Conservation (phyloP, 2,113 vertebrate species). For the Carassius auratus region DNA sequence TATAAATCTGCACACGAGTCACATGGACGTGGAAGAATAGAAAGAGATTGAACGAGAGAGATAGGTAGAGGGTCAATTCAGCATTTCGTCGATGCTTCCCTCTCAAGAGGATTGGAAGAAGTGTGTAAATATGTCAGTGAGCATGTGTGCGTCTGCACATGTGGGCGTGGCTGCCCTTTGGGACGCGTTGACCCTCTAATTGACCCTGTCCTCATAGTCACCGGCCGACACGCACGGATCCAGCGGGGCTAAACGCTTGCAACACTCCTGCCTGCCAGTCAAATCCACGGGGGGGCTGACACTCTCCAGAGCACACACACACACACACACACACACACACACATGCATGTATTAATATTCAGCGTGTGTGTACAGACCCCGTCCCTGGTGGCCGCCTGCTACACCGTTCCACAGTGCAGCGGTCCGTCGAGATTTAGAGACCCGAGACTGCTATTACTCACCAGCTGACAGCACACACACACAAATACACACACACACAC, state of each 20-base stretch:
- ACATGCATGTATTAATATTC: slow-evolving; percentile 52
- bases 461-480: slow-evolving; percentile 45
- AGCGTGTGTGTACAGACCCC: slow-evolving; percentile 18
- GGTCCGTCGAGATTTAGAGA: slow-evolving; percentile 51
- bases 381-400: slow-evolving; percentile 29
- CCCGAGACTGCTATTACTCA: slow-evolving; percentile 58
- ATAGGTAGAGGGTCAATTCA: slow-evolving; percentile 3
- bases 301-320: slow-evolving; percentile 21
- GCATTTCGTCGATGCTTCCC: background rate
- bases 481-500: slow-evolving; percentile 41
- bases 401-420: slow-evolving; percentile 40
- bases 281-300: slow-evolving; percentile 42
- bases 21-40: slow-evolving; percentile 33
- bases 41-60: slow-evolving; percentile 4
- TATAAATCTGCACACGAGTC: slow-evolving; percentile 51
- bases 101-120: background rate
- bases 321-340: too few relatives aligned
- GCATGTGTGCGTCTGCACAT: slow-evolving; percentile 4
- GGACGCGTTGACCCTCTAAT: slow-evolving; percentile 59
- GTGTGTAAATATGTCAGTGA: slow-evolving; percentile 24
- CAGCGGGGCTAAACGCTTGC: slow-evolving; percentile 57
- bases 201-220: slow-evolving; percentile 58
- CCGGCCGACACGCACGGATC: slow-evolving; percentile 46
- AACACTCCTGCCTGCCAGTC: slow-evolving; percentile 58
- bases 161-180: slow-evolving; percentile 46